These are phyloP conservation scores for Gnathonemus echidnorhynchus DNA, from an alignment of 2,113 vertebrate genomes.

Conservation along the genomic window DNA sequence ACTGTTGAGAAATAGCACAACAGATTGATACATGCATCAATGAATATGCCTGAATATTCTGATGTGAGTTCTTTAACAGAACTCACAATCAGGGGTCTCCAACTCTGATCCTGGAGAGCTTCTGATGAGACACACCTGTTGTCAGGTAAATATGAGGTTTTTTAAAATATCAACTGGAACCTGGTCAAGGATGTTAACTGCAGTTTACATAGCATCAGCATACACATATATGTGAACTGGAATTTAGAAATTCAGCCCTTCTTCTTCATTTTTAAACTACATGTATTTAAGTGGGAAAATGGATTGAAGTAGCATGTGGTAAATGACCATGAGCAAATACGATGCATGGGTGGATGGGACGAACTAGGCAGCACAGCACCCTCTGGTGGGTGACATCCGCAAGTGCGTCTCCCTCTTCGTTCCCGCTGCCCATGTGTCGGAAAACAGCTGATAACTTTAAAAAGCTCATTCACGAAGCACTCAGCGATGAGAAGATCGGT, in stretches of 20 bases:
- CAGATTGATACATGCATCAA: not conserved
- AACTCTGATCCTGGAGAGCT: too few species aligned
- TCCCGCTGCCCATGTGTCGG: not conserved
- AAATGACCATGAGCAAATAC: not conserved
- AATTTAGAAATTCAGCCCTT: not conserved
- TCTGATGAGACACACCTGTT: too few species aligned
- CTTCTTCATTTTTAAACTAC: not conserved
- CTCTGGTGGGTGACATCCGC: not conserved
- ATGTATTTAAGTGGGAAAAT: not conserved
- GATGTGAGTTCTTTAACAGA: not conserved
- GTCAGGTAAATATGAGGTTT: too few species aligned
- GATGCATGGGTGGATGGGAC: not conserved
- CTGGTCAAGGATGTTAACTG: not conserved
- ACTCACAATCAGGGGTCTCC: not conserved
- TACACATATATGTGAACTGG: not conserved
- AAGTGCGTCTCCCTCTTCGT: not conserved
- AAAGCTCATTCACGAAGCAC: not conserved
- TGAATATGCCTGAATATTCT: not conserved
- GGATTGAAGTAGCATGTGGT: not conserved
- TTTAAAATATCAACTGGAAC: not conserved
- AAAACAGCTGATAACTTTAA: slow-evolving; percentile 2
- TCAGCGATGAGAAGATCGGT: not conserved
- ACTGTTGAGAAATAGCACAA: not conserved
- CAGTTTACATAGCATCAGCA: not conserved
- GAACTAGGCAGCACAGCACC: not conserved